phyloP scores from a whole-genome alignment of 2,797 vertebrate genomes.

The Pitangus sulphuratus region DNA sequence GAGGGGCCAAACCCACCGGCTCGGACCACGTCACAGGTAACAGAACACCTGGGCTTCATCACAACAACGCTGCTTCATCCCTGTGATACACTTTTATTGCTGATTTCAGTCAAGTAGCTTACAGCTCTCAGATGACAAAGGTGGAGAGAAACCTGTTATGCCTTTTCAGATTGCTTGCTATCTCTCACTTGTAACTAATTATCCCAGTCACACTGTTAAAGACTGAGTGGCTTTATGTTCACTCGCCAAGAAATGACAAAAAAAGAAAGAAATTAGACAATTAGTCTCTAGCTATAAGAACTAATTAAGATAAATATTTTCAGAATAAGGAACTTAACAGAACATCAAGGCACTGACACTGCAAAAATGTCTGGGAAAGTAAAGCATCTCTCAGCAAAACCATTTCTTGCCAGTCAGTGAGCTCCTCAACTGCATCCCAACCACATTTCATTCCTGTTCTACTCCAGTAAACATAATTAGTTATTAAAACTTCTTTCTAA shows the following conservation, averaged over 20 bases:
- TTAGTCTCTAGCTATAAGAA: conserved; percentile 27
- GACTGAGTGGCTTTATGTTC: neutral
- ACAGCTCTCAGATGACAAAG: conserved; percentile 29
- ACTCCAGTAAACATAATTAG: neutral
- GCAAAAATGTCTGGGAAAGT: conserved; percentile 12
- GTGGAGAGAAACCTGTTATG: conserved; percentile 24
- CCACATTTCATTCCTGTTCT: neutral
- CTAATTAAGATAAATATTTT: conserved; percentile 51
- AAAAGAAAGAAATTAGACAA: conserved; percentile 19
- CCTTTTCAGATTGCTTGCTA: conserved; percentile 62
- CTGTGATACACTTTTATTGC: neutral
- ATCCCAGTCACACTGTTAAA: neutral
- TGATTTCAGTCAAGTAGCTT: conserved; percentile 38
- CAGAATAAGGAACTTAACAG: neutral
- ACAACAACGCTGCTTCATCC: neutral
- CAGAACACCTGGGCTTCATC: neutral
- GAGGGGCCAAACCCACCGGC: neutral
- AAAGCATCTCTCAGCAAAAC: neutral
- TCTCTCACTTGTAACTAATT: conserved; percentile 67
- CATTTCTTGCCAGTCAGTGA: neutral
- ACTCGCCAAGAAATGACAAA: neutral
- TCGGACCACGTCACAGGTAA: neutral
- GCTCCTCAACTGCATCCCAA: neutral
- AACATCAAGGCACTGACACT: conserved; percentile 3
- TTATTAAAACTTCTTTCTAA: neutral